Base-by-base conservation (phyloP, 2,888 invertebrate species). In the Hedychridium roseum region DNA sequence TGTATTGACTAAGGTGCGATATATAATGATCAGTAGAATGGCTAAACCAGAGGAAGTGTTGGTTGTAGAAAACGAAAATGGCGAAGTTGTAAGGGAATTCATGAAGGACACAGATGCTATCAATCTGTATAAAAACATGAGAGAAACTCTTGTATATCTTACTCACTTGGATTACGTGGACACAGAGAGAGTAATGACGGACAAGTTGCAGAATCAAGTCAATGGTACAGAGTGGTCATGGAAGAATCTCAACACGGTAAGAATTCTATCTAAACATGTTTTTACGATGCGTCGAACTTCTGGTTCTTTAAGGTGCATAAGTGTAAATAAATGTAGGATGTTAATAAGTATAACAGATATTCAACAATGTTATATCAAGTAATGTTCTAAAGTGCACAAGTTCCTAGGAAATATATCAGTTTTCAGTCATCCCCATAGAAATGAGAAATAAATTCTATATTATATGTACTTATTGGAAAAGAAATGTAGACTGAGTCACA, bases 41-140 rank as follows among this genome's bases (percentile, higher is more conserved):
- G 99, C 98, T 12, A 98, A 97, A 79, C 99, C 99, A 1, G 99
- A 99, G 81, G 99, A 99, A 82, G 99, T 99, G 23, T 84, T 99
- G 52, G 97, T 99, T 34, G 98, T 99, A 28, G 99, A 99, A 81
- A 99, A 99, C 82, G 99, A 99, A 78, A 97, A 99, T 80, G 98
- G 98, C 28, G 98, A 99, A 82, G 97, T 99, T 51, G 98, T 99
- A 6, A 84, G 99, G 55, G 99, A 99, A 80, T 97, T 99, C 78
- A 98, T 99, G 95, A 99, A 98, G 81, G 99, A 99, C 80, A 99
- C 99, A 26, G 99, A 99, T 83, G 93, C 98, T 26, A 99, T 99
- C 70, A 97, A 97, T 82, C 84, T 99, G 76, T 99, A 99, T 82
- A 98, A 97, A 82, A 99, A 96, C 78, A 99, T 99, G 99, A 86